Evolutionary conservation across 2,797 vertebrate genomes (phyloP).

Genomic region (Arrhamphus sclerolepis): DNA sequence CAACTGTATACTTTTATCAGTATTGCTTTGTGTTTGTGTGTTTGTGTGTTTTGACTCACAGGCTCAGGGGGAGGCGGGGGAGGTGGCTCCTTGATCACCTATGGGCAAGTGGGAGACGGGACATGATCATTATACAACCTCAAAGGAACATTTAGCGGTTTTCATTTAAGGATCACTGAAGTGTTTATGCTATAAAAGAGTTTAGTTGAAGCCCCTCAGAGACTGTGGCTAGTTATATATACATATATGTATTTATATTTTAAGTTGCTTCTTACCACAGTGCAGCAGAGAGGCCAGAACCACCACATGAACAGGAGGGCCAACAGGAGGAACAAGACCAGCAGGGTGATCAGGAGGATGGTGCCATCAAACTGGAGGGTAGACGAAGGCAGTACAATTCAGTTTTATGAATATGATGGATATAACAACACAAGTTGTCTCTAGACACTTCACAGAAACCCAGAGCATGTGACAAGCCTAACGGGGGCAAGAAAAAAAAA

Average conservation of each 20-base stretch:
- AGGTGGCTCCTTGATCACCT: constrained; percentile 91
- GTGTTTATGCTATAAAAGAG: too few relatives aligned
- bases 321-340: constrained; percentile 87
- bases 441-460: too few relatives aligned
- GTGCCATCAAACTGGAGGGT: constrained; percentile 87
- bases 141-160: background rate
- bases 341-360: constrained; percentile 88
- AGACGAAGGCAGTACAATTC: too few relatives aligned
- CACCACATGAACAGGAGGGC: constrained; percentile 84
- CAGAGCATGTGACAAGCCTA: too few relatives aligned
- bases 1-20: too few relatives aligned
- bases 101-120: constrained; percentile 30
- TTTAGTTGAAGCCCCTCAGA: too few relatives aligned
- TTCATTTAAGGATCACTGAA: background rate
- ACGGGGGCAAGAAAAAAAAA: too few relatives aligned
- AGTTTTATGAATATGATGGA: too few relatives aligned
- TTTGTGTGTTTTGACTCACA: constrained; percentile 76
- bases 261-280: constrained; percentile 78
- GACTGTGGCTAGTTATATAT: too few relatives aligned
- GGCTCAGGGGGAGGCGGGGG: constrained; percentile 89
- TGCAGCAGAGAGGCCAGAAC: constrained; percentile 88
- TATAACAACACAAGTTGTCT: too few relatives aligned
- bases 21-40: background rate
- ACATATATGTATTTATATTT: too few relatives aligned
- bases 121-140: constrained; percentile 1